Percentiles rank a stretch among this genome's conserved stretches.
Evolutionary conservation across 2,113 vertebrate genomes (phyloP).

Genomic region (Ciconia stormi): DNA sequence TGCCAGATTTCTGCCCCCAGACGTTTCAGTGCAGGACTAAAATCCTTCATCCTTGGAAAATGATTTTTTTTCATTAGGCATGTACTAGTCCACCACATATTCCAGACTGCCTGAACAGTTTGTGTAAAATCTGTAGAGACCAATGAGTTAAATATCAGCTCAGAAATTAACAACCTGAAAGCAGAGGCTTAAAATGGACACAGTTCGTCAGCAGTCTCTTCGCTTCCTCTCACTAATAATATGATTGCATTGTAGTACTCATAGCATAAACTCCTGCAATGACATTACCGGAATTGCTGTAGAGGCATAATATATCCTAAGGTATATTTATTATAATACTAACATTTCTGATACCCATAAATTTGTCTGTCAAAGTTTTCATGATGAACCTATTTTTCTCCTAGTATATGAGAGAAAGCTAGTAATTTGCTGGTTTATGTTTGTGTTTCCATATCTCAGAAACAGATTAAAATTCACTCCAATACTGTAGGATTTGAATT

Average conservation of each 20-base stretch:
- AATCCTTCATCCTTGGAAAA: neutral
- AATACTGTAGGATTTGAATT: neutral
- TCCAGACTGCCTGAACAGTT: neutral
- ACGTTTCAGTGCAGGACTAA: neutral
- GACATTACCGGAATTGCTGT: neutral
- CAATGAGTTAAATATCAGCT: neutral
- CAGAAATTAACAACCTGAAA: neutral
- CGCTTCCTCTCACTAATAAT: neutral
- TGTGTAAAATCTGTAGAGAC: neutral
- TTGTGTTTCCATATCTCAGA: neutral
- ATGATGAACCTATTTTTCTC: neutral
- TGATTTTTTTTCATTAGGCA: neutral
- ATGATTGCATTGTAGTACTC: neutral
- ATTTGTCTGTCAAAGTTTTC: constrained; percentile 27
- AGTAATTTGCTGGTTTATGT: neutral
- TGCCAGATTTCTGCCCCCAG: neutral
- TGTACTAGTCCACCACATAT: neutral
- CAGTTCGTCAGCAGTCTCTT: neutral
- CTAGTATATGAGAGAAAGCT: neutral
- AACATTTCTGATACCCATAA: neutral
- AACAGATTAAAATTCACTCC: constrained; percentile 5
- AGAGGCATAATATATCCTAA: neutral
- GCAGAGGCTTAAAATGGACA: neutral
- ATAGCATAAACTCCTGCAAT: neutral
- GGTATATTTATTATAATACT: neutral